These are phyloP conservation scores for Neodiprion pinetum DNA, from an alignment of 1,140 invertebrate genomes.

Conservation along the genomic window DNA sequence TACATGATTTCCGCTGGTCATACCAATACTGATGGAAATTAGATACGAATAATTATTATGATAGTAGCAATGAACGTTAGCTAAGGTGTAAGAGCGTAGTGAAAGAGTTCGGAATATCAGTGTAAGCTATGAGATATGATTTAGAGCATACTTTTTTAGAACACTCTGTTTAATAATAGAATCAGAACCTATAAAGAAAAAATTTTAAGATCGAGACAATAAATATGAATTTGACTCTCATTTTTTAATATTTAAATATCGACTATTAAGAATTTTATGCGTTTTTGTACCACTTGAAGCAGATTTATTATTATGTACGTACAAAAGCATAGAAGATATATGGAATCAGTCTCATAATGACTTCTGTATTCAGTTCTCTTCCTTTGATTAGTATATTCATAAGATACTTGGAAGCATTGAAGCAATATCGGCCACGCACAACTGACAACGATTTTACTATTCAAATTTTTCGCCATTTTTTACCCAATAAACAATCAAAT, in stretches of 20 bases:
- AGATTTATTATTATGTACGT: not conserved
- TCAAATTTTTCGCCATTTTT: conserved; percentile 48
- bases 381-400: not conserved
- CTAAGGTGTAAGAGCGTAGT: conserved; percentile 29
- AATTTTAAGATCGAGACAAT: conserved; percentile 5
- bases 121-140: conserved; percentile 5
- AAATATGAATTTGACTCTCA: not conserved
- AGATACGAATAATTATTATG: conserved; percentile 40
- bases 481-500: conserved; percentile 51
- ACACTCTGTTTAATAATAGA: not conserved
- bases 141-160: not conserved
- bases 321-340: conserved; percentile 27
- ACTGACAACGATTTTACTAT: conserved; percentile 51
- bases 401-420: conserved; percentile 15
- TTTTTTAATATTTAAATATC: not conserved
- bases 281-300: not conserved
- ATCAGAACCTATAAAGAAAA: not conserved
- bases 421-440: conserved; percentile 54
- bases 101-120: not conserved
- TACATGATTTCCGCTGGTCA: conserved; percentile 37
- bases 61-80: conserved; percentile 42
- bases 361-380: conserved; percentile 16
- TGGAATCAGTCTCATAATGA: conserved; percentile 9
- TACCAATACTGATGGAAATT: conserved; percentile 34
- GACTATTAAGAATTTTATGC: not conserved